A percentile compares a stretch with the other conserved stretches of the same genome.
Evolutionary conservation across 2,113 vertebrate species (phyloP).

Genomic region (Ophthalmolycus amberensis): DNA sequence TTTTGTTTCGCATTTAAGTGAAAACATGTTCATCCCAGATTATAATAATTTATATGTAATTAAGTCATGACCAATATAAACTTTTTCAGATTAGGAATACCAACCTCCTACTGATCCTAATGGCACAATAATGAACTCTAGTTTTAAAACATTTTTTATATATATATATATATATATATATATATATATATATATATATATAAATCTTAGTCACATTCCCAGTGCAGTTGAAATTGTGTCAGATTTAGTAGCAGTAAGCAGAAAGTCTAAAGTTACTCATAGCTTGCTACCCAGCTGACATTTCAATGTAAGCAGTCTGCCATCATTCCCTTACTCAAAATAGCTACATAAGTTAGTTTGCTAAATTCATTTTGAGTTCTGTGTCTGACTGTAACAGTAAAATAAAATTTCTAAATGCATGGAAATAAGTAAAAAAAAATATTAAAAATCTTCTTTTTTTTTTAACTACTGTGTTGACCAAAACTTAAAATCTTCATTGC

Average conservation of each 20-base stretch:
- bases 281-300: conserved; percentile 9
- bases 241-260: conserved; percentile 36
- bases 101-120: conserved; percentile 9
- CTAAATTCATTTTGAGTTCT: neutral
- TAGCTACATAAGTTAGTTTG: conserved; percentile 3
- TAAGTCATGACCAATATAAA: neutral
- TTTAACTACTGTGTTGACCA: neutral
- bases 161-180: neutral
- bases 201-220: neutral
- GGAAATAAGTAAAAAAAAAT: neutral
- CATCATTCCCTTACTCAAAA: conserved; percentile 15
- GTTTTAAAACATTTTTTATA: neutral
- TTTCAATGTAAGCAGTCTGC: conserved; percentile 39
- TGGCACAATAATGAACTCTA: conserved; percentile 17
- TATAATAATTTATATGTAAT: neutral
- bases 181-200: too few species aligned
- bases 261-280: conserved; percentile 4
- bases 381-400: conserved; percentile 1
- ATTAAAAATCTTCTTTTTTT: neutral
- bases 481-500: neutral
- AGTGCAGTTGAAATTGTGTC: neutral
- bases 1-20: neutral
- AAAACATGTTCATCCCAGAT: neutral
- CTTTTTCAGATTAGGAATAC: neutral
- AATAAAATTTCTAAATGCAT: conserved; percentile 1